Conservation (phyloP, 2,113 vertebrate genomes). For the Sitta europaea region DNA sequence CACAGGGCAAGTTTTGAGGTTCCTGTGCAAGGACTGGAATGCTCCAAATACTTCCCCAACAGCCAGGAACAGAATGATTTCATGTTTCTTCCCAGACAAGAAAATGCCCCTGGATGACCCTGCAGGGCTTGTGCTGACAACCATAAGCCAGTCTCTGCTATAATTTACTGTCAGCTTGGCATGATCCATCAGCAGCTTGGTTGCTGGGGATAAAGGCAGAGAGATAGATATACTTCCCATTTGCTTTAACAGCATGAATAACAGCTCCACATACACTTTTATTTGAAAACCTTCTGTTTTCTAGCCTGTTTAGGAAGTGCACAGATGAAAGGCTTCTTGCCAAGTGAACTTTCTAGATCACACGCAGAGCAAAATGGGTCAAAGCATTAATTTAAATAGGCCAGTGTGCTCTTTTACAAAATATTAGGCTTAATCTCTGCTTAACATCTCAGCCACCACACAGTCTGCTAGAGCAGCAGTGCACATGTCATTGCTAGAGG, state of each 20-base stretch:
- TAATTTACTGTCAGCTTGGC: constrained; percentile 22
- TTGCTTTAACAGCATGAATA: constrained; percentile 15
- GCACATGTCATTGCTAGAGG: not conserved
- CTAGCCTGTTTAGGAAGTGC: constrained; percentile 1
- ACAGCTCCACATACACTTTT: not conserved
- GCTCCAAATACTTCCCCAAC: not conserved
- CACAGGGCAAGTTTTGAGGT: not conserved
- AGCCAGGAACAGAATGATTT: not conserved
- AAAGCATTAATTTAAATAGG: constrained; percentile 56
- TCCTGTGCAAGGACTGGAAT: not conserved
- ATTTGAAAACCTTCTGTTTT: constrained; percentile 37
- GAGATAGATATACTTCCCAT: not conserved
- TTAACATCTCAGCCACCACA: not conserved
- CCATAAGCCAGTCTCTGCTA: not conserved
- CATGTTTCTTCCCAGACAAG: not conserved
- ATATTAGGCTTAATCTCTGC: constrained; percentile 37
- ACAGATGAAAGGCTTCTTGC: constrained; percentile 47
- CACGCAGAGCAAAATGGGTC: constrained; percentile 15
- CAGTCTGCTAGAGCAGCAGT: not conserved
- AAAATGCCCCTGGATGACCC: not conserved
- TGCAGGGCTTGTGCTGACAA: not conserved
- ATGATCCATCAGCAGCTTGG: not conserved
- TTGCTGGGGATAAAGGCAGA: constrained; percentile 28
- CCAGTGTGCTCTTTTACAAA: constrained; percentile 27
- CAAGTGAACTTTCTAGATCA: constrained; percentile 31